These are phyloP conservation scores for Philypnodon macrostomus DNA, from an alignment of 2,797 vertebrate species.

Conservation along the genomic window DNA sequence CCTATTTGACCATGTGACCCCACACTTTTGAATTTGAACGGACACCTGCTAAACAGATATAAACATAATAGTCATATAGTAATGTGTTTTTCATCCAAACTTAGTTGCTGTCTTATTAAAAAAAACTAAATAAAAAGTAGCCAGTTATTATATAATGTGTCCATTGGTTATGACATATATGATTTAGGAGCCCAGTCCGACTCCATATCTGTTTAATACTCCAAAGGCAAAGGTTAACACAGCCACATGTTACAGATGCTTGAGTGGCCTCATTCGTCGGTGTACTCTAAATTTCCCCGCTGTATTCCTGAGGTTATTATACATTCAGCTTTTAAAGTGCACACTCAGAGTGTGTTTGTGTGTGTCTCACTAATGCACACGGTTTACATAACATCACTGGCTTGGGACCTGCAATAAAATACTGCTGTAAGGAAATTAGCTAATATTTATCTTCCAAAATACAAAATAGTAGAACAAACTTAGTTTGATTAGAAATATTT, in stretches of 20 bases:
- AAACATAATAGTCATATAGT: too few relatives aligned
- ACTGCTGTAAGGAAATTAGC: neutral
- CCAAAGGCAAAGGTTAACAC: constrained; percentile 50
- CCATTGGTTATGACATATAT: constrained; percentile 35
- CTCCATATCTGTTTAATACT: constrained; percentile 42
- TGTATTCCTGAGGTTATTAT: constrained; percentile 40
- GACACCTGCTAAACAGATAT: too few relatives aligned
- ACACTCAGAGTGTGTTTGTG: constrained; percentile 19
- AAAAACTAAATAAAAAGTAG: neutral
- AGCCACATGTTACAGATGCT: constrained; percentile 51
- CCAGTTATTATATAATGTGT: neutral
- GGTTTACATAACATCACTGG: constrained; percentile 26
- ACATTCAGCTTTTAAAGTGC: constrained; percentile 46
- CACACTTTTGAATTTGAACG: too few relatives aligned
- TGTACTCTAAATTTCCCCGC: constrained; percentile 47
- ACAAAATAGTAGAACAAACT: neutral
- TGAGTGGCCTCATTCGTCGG: constrained; percentile 50
- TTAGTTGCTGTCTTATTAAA: too few relatives aligned
- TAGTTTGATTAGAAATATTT: neutral
- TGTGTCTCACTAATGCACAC: constrained; percentile 13
- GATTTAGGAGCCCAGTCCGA: constrained; percentile 35
- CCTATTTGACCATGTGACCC: too few relatives aligned
- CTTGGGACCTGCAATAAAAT: constrained; percentile 3
- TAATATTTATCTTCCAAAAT: neutral
- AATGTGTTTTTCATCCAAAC: too few relatives aligned